Evolutionary conservation across 2,113 vertebrate species (phyloP), one percentile per base, ranked within the genome.

Genomic region (Tachysurus vachellii): DNA sequence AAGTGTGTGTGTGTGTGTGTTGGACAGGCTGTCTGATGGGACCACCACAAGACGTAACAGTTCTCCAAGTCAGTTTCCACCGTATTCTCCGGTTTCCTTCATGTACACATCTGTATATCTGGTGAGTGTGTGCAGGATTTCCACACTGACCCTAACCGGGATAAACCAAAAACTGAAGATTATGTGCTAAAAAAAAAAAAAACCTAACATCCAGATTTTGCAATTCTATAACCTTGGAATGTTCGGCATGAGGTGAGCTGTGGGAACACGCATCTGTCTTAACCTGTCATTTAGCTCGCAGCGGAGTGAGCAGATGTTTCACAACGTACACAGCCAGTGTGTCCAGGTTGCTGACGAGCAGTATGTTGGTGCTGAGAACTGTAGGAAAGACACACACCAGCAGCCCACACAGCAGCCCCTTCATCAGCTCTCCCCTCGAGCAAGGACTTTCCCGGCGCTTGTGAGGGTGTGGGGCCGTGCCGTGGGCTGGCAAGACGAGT

Each of bases 301-400:
- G 16, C 2, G 44, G 59, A 56, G 83, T 82, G 61, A 89, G n/a
- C 28, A 94, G 47, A 82, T 61, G 84, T 84, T 66, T 89, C 3
- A 93, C 62, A 4, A 57, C 84, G 66, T 85, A 70, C 75, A 91
- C 90, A 79, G 94, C 85, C 85, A 94, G 42, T 4, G 71, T 80
- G 82, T 95, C 94, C 56, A 94, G 84, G 62, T 89, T 91, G 80
- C 90, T 89, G 85, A 96, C 89, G 59, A 95, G 89, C 16, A 93
- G 59, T 73, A 94, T 87, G 82, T 95, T 95, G 59, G 94, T 90
- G 0, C 93, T 91, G n/a, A 96, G 90, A 80, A 91, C 89, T 50
- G 93, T 92, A 53, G 95, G 95, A 50, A 95, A 92, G 28, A 90
- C 68, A 36, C 93, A 93, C 53, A 94, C 84, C 57, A 89, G 87